Percentiles rank a stretch among this genome's conserved stretches.
phyloP scores from a whole-genome alignment of 2,113 vertebrate species.

The Notothenia coriiceps region DNA sequence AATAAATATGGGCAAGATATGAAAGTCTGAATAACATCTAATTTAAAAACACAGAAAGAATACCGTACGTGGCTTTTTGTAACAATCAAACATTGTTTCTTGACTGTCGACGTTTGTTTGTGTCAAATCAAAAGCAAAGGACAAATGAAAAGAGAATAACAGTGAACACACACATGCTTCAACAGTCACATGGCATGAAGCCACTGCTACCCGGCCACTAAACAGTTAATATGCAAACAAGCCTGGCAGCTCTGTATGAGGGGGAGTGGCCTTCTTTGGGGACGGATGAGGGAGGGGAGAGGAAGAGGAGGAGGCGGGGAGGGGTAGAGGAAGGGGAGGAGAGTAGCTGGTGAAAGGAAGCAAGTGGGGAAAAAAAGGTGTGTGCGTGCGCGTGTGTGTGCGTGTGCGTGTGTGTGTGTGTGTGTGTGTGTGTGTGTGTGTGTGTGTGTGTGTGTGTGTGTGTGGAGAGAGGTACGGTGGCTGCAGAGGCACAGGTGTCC shows the following conservation, averaged over 20 bases:
- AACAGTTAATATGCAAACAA: slow-evolving; percentile 88
- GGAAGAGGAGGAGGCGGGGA: slow-evolving; percentile 44
- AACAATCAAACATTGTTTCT: neutral
- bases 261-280: slow-evolving; percentile 75
- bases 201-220: slow-evolving; percentile 75
- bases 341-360: slow-evolving; percentile 57
- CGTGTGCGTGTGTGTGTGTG: neutral
- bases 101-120: neutral
- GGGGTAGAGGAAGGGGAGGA: slow-evolving; percentile 57
- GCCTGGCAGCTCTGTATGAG: slow-evolving; percentile 62
- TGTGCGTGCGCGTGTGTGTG: neutral
- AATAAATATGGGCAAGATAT: neutral
- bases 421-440: neutral
- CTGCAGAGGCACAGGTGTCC: slow-evolving; percentile 75
- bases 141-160: neutral
- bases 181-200: slow-evolving; percentile 71
- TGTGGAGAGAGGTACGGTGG: slow-evolving; percentile 25
- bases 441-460: neutral
- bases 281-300: slow-evolving; percentile 52
- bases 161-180: slow-evolving; percentile 55
- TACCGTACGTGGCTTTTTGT: neutral
- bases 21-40: neutral
- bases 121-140: neutral
- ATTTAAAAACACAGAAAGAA: neutral
- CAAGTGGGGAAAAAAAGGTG: neutral